These are phyloP conservation scores for Cataglyphis hispanica DNA, from an alignment of 1,140 invertebrate genomes.

Conservation along the genomic window DNA sequence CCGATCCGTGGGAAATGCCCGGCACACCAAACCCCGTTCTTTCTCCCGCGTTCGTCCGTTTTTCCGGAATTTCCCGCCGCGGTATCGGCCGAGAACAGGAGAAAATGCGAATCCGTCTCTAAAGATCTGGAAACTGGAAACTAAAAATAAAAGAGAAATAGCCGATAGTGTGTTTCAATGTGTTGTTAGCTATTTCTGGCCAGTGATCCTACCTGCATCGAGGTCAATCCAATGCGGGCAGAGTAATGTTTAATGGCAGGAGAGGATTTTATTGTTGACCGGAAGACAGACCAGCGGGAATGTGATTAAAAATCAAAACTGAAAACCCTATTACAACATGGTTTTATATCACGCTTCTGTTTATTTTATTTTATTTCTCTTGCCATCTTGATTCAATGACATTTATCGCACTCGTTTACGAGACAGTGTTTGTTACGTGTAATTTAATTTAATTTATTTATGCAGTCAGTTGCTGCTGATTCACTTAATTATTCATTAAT, in stretches of 20 bases:
- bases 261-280: conserved; percentile 19
- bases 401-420: not conserved
- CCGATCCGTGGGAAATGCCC: not conserved
- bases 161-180: conserved; percentile 13
- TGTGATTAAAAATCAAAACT: conserved; percentile 16
- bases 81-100: conserved; percentile 15
- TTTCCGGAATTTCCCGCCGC: conserved; percentile 12
- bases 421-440: conserved; percentile 36
- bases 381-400: conserved; percentile 13
- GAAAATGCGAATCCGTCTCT: conserved; percentile 47
- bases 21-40: not conserved
- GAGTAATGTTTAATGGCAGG: conserved; percentile 9
- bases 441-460: conserved; percentile 60
- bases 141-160: conserved; percentile 31
- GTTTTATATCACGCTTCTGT: conserved; percentile 10
- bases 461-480: conserved; percentile 4
- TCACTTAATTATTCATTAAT: conserved; percentile 56
- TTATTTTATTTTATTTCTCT: conserved; percentile 23
- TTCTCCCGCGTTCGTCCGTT: not conserved
- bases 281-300: not conserved
- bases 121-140: conserved; percentile 33
- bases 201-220: not conserved
- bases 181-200: conserved; percentile 8
- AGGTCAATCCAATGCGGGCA: not conserved
- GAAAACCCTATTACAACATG: not conserved